These are phyloP conservation scores for Dermochelys coriacea DNA, from an alignment of 2,797 vertebrate genomes.

Conservation along the genomic window DNA sequence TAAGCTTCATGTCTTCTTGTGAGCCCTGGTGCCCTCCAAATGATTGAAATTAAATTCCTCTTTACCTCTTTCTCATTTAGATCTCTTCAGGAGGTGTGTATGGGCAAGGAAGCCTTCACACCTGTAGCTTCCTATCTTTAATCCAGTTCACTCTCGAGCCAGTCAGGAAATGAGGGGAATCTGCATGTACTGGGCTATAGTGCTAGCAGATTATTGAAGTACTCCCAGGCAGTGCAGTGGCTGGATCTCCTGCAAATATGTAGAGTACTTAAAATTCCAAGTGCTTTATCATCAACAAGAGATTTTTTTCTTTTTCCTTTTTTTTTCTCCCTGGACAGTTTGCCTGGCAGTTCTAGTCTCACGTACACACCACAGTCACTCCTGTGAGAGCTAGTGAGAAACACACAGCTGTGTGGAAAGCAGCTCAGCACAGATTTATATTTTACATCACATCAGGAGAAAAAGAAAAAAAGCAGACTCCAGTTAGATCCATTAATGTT, in stretches of 20 bases:
- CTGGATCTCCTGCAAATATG: not conserved
- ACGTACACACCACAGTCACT: not conserved
- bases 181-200: not conserved
- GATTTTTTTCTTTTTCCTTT: not conserved
- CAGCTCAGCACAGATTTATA: constrained; percentile 9
- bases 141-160: not conserved
- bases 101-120: not conserved
- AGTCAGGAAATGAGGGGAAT: not conserved
- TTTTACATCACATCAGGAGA: constrained; percentile 40
- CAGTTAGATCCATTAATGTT: constrained; percentile 64
- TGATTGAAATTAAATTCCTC: accelerated
- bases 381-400: constrained; percentile 1
- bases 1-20: not conserved
- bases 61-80: not conserved
- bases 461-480: constrained; percentile 36
- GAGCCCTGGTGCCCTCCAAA: not conserved
- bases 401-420: not conserved
- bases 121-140: not conserved
- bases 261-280: not conserved
- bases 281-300: not conserved
- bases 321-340: not conserved
- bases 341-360: not conserved
- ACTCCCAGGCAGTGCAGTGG: not conserved
- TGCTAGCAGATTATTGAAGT: not conserved
- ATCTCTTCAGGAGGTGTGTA: accelerated